Evolutionary conservation across 2,888 invertebrate genomes (phyloP), one percentile per base, ranked within the genome.

Genomic region (Altica lythri): DNA sequence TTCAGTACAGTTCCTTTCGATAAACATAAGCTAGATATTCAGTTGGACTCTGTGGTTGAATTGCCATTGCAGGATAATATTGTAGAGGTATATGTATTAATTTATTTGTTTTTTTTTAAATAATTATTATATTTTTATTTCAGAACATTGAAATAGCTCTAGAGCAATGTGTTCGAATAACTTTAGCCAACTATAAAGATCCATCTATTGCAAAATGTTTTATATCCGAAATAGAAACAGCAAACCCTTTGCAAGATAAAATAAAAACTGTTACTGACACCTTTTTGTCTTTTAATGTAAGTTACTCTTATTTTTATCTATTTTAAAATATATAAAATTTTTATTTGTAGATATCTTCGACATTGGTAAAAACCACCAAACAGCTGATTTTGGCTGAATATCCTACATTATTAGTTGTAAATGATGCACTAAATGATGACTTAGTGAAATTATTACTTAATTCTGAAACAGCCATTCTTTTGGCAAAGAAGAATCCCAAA

Each of bases 141-240:
- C 49, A 75, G 71, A 70, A 62, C 42, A 68, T 74, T 14, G 74
- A 74, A 57, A 64, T 53, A 13, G 70, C 68, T n/a, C 66, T 75
- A 17, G 73, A 72, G 38, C 60, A 68, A 27, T 69, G 73, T 10
- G 30, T 76, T 2, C 72, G 74, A 46, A 50, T 75, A 10, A 62
- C 67, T 10, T 44, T 73, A 14, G 61, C 67, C 4, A 74, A 75
- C 50, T 73, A 70, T 50, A 58, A 62, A 14, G 69, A 69, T n/a
- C 62, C 64, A 14, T 57, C 58, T 22, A 54, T 63, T 0, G 70
- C 61, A 5, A 73, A 67, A 47, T 61, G 75, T 5, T 64, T 66
- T 42, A 61, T 76, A 6, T 71, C 70, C 1, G 76, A 76, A 64
- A 60, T 75, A n/a, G 67, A 71, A 52, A 66, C 68, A 64, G 68